Evolutionary conservation across 1,140 invertebrate species (phyloP).

Genomic region (Neomicropteryx cornuta): DNA sequence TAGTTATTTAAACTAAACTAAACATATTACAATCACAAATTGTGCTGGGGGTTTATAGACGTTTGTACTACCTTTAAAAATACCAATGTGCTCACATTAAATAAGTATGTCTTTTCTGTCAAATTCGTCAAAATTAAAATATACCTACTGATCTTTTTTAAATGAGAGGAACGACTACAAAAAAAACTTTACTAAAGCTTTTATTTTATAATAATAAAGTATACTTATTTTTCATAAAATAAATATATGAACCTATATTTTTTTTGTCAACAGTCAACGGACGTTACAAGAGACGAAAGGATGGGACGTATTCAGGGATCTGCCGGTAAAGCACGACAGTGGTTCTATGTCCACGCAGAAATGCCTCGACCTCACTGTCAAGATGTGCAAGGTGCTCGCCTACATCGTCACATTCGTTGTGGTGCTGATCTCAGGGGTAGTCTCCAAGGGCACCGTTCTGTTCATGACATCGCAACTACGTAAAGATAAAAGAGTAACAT

Average conservation of each 20-base stretch:
- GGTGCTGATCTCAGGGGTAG: constrained; percentile 69
- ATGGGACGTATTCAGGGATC: constrained; percentile 91
- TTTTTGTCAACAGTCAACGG: constrained; percentile 53
- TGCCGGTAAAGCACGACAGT: constrained; percentile 76
- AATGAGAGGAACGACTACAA: too few species aligned
- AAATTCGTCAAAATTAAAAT: too few species aligned
- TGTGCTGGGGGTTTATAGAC: too few species aligned
- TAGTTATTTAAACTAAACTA: too few species aligned
- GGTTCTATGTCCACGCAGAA: constrained; percentile 80
- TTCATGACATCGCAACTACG: constrained; percentile 87
- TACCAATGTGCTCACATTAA: too few species aligned
- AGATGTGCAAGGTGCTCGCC: constrained; percentile 73
- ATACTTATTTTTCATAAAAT: too few species aligned
- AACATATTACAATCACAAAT: too few species aligned
- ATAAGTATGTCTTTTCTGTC: too few species aligned
- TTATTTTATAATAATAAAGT: too few species aligned
- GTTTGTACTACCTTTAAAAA: too few species aligned
- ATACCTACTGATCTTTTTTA: too few species aligned
- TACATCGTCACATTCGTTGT: constrained; percentile 77
- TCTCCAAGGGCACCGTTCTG: constrained; percentile 75
- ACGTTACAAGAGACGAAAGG: constrained; percentile 82
- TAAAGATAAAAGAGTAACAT: constrained; percentile 58
- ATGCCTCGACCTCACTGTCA: constrained; percentile 76
- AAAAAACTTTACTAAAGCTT: too few species aligned
- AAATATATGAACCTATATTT: constrained; percentile 6